phyloP scores from a whole-genome alignment of 1,140 invertebrate genomes.

The Lithobius niger region DNA sequence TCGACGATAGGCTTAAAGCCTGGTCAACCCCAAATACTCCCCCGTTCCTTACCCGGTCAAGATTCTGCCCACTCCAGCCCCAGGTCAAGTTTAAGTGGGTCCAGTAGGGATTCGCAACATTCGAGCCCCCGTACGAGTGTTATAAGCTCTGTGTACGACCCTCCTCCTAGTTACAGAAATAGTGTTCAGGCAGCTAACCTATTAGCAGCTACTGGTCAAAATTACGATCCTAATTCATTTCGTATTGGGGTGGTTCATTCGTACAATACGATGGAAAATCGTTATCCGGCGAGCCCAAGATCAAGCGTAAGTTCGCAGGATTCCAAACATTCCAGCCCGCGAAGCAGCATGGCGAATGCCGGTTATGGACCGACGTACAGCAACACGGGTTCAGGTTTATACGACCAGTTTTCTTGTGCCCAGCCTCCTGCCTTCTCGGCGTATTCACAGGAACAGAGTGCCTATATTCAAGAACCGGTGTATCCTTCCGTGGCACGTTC shows the following conservation, averaged over 20 bases:
- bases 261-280: constrained; percentile 28
- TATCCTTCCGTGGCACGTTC: constrained; percentile 10
- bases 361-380: constrained; percentile 15
- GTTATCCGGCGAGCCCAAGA: constrained; percentile 34
- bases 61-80: constrained; percentile 37
- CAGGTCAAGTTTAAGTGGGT: constrained; percentile 42
- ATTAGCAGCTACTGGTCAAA: too few species aligned
- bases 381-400: constrained; percentile 8
- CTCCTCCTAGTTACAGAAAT: too few species aligned
- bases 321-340: constrained; percentile 39
- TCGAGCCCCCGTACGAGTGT: constrained; percentile 43
- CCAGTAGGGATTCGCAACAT: constrained; percentile 43
- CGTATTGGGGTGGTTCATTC: constrained; percentile 56
- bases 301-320: constrained; percentile 38
- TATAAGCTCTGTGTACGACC: constrained; percentile 23
- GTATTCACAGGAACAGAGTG: constrained; percentile 58
- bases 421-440: too few species aligned
- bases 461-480: constrained; percentile 31
- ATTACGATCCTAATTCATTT: too few species aligned
- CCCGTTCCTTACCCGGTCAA: constrained; percentile 8
- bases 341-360: constrained; percentile 30
- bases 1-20: constrained; percentile 19
- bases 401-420: constrained; percentile 36
- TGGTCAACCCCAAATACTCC: constrained; percentile 33
- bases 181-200: too few species aligned